phyloP scores from a whole-genome alignment of 2,113 vertebrate species.

The Fregata magnificens region DNA sequence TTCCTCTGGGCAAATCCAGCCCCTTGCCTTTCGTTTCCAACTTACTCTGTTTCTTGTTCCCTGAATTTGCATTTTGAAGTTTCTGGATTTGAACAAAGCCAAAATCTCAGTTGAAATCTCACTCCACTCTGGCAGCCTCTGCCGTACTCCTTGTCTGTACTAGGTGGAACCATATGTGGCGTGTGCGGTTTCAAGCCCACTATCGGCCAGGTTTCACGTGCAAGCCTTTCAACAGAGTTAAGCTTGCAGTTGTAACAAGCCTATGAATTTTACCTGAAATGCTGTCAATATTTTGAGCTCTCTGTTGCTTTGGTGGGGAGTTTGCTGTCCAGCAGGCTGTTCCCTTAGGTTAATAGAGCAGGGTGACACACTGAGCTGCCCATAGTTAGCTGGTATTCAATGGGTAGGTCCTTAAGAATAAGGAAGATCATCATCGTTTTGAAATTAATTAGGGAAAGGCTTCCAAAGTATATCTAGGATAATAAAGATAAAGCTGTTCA shows the following conservation, averaged over 20 bases:
- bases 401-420: not conserved
- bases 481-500: not conserved
- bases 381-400: not conserved
- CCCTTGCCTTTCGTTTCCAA: not conserved
- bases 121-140: not conserved
- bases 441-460: not conserved
- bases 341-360: not conserved
- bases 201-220: not conserved
- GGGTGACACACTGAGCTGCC: not conserved
- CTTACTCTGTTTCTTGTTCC: not conserved
- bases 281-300: not conserved
- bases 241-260: not conserved
- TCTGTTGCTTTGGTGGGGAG: not conserved
- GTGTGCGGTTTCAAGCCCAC: not conserved
- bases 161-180: not conserved
- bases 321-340: not conserved
- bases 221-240: not conserved
- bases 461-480: not conserved
- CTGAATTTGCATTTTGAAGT: not conserved
- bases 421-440: not conserved
- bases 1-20: not conserved
- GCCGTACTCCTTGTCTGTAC: not conserved
- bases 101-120: slow-evolving; percentile 3
- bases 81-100: not conserved
- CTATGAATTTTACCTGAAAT: not conserved